phyloP scores from a whole-genome alignment of 2,797 vertebrate genomes.

The Acestrorhynchus altus region DNA sequence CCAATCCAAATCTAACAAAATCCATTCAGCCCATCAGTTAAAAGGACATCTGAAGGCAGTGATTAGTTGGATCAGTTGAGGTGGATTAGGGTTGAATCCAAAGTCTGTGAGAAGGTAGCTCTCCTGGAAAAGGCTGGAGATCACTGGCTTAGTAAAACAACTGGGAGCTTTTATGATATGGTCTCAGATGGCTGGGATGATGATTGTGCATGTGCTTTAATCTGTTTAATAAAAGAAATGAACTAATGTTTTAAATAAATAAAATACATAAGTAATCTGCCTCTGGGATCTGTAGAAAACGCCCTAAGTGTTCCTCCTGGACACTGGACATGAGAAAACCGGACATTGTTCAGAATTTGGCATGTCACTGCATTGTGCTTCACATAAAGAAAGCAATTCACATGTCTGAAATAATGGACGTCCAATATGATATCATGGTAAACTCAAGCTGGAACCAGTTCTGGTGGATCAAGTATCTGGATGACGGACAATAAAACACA shows the following conservation, averaged over 20 bases:
- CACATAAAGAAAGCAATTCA: constrained; percentile 41
- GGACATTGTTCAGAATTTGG: constrained; percentile 35
- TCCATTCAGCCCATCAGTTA: too few relatives aligned
- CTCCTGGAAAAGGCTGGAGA: too few relatives aligned
- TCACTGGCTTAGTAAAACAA: background rate
- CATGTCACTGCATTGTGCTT: constrained; percentile 34
- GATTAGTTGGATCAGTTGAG: too few relatives aligned
- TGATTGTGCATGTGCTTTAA: background rate
- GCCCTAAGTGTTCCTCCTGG: background rate
- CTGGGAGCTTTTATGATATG: constrained; percentile 21
- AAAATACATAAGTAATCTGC: constrained; percentile 8
- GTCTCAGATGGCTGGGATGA: background rate
- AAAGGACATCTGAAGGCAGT: too few relatives aligned
- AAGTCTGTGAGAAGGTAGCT: too few relatives aligned
- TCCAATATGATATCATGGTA: constrained; percentile 48
- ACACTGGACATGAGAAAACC: constrained; percentile 1
- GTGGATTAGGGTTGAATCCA: too few relatives aligned
- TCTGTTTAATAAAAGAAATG: background rate
- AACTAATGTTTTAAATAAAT: background rate
- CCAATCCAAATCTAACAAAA: too few relatives aligned
- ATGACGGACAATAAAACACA: constrained; percentile 55
- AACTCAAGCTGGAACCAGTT: constrained; percentile 49
- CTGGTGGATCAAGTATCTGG: constrained; percentile 51
- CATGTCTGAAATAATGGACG: constrained; percentile 44
- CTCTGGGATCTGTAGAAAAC: background rate